Evolutionary conservation across 2,888 invertebrate species (phyloP).

Genomic region (Smittia sp.): DNA sequence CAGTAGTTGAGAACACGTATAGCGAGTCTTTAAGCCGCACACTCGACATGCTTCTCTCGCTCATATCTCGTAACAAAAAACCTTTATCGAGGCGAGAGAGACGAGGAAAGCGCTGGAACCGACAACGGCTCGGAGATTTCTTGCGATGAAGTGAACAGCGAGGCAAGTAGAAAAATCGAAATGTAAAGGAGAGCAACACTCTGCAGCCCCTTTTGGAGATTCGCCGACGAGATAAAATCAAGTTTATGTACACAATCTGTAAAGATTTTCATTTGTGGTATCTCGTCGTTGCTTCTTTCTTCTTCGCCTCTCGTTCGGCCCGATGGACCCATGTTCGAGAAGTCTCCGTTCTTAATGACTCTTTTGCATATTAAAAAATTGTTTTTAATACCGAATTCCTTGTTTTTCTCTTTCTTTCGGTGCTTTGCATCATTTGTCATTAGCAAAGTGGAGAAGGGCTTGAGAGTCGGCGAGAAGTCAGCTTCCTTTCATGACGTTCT

Average conservation of each 20-base stretch:
- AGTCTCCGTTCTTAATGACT: not conserved
- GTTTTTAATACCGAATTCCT: not conserved
- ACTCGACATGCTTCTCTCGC: not conserved
- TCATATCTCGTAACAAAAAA: conserved; percentile 23
- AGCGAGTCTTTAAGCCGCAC: not conserved
- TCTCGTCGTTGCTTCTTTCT: not conserved
- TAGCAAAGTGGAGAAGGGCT: no score
- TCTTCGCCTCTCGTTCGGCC: not conserved
- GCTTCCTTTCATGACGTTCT: no score
- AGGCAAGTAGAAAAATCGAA: not conserved
- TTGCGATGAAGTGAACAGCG: not conserved
- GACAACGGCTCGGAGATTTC: not conserved
- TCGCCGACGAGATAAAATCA: conserved; percentile 38
- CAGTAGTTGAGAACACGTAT: conserved; percentile 26
- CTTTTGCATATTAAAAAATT: conserved; percentile 12
- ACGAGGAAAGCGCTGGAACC: not conserved
- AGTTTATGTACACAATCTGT: conserved; percentile 40
- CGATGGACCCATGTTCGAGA: not conserved
- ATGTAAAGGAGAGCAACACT: conserved; percentile 36
- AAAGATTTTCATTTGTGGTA: conserved; percentile 36
- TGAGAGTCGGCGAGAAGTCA: no score
- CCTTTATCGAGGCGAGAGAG: conserved; percentile 7
- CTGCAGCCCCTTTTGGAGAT: conserved; percentile 29
- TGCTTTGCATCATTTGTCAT: no score
- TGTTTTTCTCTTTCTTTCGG: not conserved